A percentile compares a stretch with the other conserved stretches of the same genome.
These are phyloP conservation scores for Apis dorsata DNA, from an alignment of 1,140 invertebrate species.

Conservation along the genomic window DNA sequence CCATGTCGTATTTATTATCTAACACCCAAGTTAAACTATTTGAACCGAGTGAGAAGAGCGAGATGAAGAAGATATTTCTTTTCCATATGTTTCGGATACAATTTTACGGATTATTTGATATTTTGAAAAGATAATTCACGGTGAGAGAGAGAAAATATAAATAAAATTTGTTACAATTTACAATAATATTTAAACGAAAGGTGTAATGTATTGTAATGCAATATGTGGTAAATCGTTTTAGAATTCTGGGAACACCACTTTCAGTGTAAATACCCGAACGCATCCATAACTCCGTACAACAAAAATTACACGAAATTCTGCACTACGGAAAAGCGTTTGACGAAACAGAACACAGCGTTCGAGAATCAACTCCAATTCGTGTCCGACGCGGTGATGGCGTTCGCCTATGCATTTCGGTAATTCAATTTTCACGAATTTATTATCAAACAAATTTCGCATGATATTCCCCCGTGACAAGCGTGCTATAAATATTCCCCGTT, in stretches of 20 bases:
- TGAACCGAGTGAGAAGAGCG: too few relatives aligned
- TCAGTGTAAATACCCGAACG: constrained; percentile 89
- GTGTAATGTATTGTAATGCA: background rate
- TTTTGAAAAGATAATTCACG: too few relatives aligned
- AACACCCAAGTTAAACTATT: background rate
- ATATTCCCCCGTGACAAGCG: too few relatives aligned
- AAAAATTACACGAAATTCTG: constrained; percentile 85
- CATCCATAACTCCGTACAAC: constrained; percentile 90
- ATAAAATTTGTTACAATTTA: background rate
- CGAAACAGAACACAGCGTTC: constrained; percentile 88
- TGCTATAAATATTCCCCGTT: background rate
- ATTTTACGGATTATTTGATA: too few relatives aligned
- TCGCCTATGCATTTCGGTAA: constrained; percentile 92
- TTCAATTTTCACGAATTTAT: background rate
- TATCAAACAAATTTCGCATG: background rate
- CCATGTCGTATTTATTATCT: too few relatives aligned
- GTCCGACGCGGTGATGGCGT: constrained; percentile 94
- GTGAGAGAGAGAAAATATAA: background rate
- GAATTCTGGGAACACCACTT: constrained; percentile 98
- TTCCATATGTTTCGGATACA: too few relatives aligned
- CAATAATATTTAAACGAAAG: background rate
- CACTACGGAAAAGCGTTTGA: constrained; percentile 86
- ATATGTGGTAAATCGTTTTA: constrained; percentile 74
- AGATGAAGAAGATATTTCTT: too few relatives aligned
- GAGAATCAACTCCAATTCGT: constrained; percentile 96